Evolutionary conservation across 2,797 vertebrate genomes (phyloP).

Genomic region (Tragopan temminckii): DNA sequence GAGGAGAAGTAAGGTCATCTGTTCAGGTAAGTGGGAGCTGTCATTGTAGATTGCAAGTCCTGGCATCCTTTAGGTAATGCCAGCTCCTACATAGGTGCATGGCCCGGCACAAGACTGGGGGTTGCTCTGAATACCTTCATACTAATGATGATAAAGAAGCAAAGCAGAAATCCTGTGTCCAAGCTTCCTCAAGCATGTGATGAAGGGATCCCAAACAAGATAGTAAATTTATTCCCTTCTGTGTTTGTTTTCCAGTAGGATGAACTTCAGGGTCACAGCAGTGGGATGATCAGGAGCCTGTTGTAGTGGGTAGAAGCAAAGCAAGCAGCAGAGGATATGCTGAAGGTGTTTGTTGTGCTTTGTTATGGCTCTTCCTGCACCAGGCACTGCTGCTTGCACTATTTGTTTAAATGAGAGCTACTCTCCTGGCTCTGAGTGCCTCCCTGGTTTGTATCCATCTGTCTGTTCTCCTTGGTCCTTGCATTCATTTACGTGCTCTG

Average conservation of each 20-base stretch:
- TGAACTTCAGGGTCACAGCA: neutral
- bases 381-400: neutral
- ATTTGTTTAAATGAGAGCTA: neutral
- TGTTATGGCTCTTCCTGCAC: neutral
- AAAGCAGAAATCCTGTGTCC: accelerated
- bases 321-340: neutral
- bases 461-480: neutral
- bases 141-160: neutral
- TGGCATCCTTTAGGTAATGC: neutral
- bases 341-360: neutral
- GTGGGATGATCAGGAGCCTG: neutral
- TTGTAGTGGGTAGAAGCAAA: neutral
- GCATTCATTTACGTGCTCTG: neutral
- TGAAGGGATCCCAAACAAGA: neutral
- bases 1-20: neutral
- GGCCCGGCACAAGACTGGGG: neutral
- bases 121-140: neutral
- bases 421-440: neutral
- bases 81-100: neutral
- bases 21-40: neutral
- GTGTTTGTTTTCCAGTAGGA: neutral
- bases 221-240: neutral
- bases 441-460: neutral
- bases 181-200: neutral
- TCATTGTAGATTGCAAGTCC: neutral